phyloP scores from a whole-genome alignment of 2,888 invertebrate genomes.

The Pherbina coryleti region DNA sequence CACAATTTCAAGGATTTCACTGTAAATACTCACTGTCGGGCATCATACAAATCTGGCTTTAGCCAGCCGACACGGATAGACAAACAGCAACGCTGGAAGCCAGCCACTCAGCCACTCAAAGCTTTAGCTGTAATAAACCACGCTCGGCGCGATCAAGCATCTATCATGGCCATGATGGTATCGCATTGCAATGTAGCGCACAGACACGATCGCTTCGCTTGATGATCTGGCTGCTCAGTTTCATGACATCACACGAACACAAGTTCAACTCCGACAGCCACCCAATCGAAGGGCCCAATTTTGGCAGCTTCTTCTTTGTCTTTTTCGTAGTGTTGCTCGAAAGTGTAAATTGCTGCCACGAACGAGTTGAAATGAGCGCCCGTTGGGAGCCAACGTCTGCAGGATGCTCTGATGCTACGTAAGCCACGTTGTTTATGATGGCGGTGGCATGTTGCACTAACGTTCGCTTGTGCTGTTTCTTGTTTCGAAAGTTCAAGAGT shows the following conservation, averaged over 20 bases:
- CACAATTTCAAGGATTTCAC: conserved; percentile 45
- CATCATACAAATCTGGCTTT: conserved; percentile 21
- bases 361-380: not conserved
- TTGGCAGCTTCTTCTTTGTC: conserved; percentile 3
- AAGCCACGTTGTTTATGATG: conserved; percentile 6
- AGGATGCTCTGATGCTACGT: not conserved
- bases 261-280: conserved; percentile 30
- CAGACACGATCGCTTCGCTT: not conserved
- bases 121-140: conserved; percentile 12
- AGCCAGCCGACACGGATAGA: conserved; percentile 37
- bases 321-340: conserved; percentile 6
- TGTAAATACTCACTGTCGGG: conserved; percentile 27
- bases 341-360: conserved; percentile 40
- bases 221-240: conserved; percentile 8
- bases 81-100: conserved; percentile 13
- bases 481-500: conserved; percentile 38
- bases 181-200: conserved; percentile 8
- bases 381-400: conserved; percentile 25
- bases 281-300: conserved; percentile 24
- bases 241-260: conserved; percentile 16
- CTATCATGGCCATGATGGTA: conserved; percentile 29
- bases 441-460: conserved; percentile 6
- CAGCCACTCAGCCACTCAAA: not conserved
- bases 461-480: not conserved
- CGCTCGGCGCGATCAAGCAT: conserved; percentile 23